Evolutionary conservation across 2,113 vertebrate genomes (phyloP), one percentile per base, ranked within the genome.

Genomic region (Haliaeetus leucogaster): DNA sequence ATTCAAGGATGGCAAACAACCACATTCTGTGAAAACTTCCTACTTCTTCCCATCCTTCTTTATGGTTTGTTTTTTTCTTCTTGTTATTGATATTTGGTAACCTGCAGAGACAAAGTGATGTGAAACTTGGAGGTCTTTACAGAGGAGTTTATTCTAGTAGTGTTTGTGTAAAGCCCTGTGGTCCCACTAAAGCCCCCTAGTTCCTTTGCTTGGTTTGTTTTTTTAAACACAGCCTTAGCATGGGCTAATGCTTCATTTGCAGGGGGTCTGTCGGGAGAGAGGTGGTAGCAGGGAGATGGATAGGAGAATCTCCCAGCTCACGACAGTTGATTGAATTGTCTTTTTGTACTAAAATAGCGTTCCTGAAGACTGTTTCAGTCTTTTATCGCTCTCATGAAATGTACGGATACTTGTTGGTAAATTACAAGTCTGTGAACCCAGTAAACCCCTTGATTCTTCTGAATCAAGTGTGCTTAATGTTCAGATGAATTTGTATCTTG

Each of bases 31-130:
- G 76, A 92, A 97, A 93, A 86, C 79, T 72, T 86, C 71, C 78
- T 82, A 59, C 63, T 90, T 87, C 74, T 93, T 85, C 86, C 53
- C 86, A 74, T 84, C 82, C 94, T 74, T 76, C 55, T 56, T 59
- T 42, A 48, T 34, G 38, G 82, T 87, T 80, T 89, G 38, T 23
- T 58, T 83, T 70, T 83, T 82, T 23, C 56, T 92, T 86, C 68
- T 88, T 62, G 71, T 90, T 84, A 81, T 42, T 95, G 93, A 74
- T 90, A 85, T 91, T 82, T 78, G 81, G 70, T 85, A 78, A 67
- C 89, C 83, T 96, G 50, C 22, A 38, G 83, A 96, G 96, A 96
- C 72, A 76, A 93, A 93, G 56, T 55, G 80, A 74, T 71, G 84
- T 22, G 13, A 91, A 94, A 61, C 65, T 70, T 16, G 45, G 63